Evolutionary conservation across 2,888 invertebrate species (phyloP).

Genomic region (Tiliacea citrago): DNA sequence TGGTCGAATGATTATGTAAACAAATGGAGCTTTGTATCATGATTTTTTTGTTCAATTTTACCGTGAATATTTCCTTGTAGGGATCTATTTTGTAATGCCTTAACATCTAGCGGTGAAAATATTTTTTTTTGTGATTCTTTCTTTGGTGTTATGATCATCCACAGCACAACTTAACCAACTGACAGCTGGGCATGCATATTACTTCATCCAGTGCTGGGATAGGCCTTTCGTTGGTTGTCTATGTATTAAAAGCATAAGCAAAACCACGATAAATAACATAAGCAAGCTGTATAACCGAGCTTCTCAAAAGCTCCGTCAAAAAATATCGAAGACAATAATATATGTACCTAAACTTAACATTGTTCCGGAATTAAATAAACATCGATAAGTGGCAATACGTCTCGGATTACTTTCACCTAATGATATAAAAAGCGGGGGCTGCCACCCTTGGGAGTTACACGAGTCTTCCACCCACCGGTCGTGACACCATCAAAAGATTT

Average conservation of each 20-base stretch:
- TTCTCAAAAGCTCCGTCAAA: neutral
- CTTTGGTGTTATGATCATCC: too few relatives aligned
- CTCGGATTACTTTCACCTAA: slow-evolving; percentile 47
- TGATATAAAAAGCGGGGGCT: slow-evolving; percentile 25
- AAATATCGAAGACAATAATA: neutral
- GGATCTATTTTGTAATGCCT: neutral
- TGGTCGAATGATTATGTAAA: slow-evolving; percentile 4
- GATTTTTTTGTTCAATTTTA: too few relatives aligned
- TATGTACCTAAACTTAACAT: neutral
- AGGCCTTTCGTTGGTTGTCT: neutral
- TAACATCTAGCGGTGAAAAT: neutral
- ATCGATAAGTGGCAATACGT: slow-evolving; percentile 11
- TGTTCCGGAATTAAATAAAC: slow-evolving; percentile 15
- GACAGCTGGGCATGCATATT: neutral
- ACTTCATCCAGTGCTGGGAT: neutral
- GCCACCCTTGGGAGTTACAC: slow-evolving; percentile 36
- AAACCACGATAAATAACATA: too few relatives aligned
- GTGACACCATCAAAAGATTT: slow-evolving; percentile 44
- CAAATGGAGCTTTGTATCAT: neutral
- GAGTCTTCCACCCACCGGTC: slow-evolving; percentile 40
- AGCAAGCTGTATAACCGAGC: neutral
- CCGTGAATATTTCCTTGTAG: neutral
- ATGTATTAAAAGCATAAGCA: neutral
- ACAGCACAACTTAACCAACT: neutral
- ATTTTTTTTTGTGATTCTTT: neutral